Base-by-base conservation (phyloP, 2,888 invertebrate species). In the Troilus luridus region DNA sequence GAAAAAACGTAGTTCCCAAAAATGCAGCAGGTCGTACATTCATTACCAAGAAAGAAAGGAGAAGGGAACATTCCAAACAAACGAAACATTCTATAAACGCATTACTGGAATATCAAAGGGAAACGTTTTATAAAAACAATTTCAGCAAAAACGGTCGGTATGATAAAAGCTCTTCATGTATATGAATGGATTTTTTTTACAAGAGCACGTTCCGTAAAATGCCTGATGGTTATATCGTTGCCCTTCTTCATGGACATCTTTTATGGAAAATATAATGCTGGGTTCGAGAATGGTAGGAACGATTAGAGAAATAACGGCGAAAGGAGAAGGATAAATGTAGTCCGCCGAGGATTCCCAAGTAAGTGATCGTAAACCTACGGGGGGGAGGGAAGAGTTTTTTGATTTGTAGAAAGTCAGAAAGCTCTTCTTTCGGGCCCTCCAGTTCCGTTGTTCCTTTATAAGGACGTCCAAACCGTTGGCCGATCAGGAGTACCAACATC, bases 241-340 rank as follows among this genome's bases (percentile, higher is more conserved):
- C 0, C 54, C 81, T 85, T 85, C 56, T 85, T 54, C 41, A 56
- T 9, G 56, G 56, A 54, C 12, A 56, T 85, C 54, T 56, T 85
- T 56, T 85, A 85, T 85, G 56, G 56, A 21, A 85, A 85, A 85
- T 85, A 41, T 85, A 21, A 56, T 41, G 2, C 56, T 9, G 21
- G 5, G 10, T 56, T 11, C 41, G 21, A 85, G 56, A 85, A 85
- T 85, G 81, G 81, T 85, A 19, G 54, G 8, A 56, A 85, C 81
- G 81, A 85, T 85, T 85, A 85, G 81, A 85, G 56, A 85, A 85
- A 85, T 85, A 85, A 85, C 81, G 81, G 81, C 56, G 81, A 81
- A 0, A 56, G 9, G 10, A 21, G 81, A 85, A 85, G 9, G 56
- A 54, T 85, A 85, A 85, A 56, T 56, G 81, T 41, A 41, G 41